Conservation (phyloP, 2,113 vertebrate species). For the Suricata suricatta region DNA sequence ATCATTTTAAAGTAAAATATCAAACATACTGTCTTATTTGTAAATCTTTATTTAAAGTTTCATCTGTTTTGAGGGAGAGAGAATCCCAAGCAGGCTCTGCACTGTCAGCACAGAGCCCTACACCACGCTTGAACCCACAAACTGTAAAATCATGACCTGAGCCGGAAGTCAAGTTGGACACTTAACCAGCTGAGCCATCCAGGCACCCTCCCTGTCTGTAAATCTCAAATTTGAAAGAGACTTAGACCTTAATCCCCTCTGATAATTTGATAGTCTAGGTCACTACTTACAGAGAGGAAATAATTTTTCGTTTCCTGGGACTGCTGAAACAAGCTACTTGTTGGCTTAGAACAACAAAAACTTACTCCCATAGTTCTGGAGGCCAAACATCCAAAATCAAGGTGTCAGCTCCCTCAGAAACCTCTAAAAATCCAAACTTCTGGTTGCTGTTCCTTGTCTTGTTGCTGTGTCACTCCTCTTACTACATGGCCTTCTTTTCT, state of each 20-base stretch:
- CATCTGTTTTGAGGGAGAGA: not conserved
- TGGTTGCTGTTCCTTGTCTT: not conserved
- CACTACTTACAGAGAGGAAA: not conserved
- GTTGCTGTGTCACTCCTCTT: not conserved
- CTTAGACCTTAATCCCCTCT: not conserved
- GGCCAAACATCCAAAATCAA: not conserved
- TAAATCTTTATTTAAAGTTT: not conserved
- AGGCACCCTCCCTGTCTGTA: not conserved
- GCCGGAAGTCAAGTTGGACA: too few species aligned
- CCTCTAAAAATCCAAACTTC: not conserved
- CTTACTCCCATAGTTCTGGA: not conserved
- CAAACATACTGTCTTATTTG: not conserved
- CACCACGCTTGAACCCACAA: too few species aligned
- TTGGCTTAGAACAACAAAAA: not conserved
- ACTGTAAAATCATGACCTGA: too few species aligned
- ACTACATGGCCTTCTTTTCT: not conserved
- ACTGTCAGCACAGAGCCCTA: too few species aligned
- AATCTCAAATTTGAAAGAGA: not conserved
- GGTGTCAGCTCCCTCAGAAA: not conserved
- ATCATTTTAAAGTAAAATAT: not conserved
- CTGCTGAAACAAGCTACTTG: not conserved
- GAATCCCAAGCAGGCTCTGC: too few species aligned
- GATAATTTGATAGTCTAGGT: not conserved
- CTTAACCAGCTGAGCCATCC: too few species aligned
- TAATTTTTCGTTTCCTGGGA: not conserved